Evolutionary conservation across 2,113 vertebrate genomes (phyloP), one percentile per base, ranked within the genome.

Genomic region (Turdus rufiventris): DNA sequence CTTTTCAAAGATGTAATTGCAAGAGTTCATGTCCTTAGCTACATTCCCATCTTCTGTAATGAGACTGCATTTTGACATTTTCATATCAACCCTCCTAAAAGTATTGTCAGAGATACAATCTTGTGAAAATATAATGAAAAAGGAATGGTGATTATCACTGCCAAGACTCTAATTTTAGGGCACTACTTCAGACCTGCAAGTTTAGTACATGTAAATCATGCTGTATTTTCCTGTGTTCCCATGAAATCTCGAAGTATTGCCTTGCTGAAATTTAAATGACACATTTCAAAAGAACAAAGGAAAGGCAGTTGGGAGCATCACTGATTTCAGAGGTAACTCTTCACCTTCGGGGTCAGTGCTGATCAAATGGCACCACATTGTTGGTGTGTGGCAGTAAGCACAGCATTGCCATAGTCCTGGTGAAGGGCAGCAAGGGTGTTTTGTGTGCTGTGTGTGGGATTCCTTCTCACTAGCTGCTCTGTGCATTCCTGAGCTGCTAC

Each of bases 101-200:
- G 7, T 83, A 83, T 65, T 87, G 70, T 88, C 26, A 4, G 48
- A 63, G 71, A 80, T 89, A 60, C 72, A 82, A 72, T 94, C 45
- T 79, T 78, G 56, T 75, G 53, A 82, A 61, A 75, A 57, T 58
- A 67, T 62, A 88, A 23, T 76, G 54, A 60, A 70, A 43, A 94
- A 74, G 34, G 71, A 84, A 42, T 77, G 47, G 63, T 90, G 67
- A 77, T 93, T 77, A 66, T 85, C 1, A 1, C 43, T 73, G 62
- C 51, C 47, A 92, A 50, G 42, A 70, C 63, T 19, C 80, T 89
- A 76, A 68, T 95, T 96, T 93, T 28, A 73, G 75, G 88, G 47
- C 56, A 60, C 28, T 1, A 5, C 56, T 91, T 83, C 54, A 85
- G 65, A 60, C 48, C 66, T 83, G n/a, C 47, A 70, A 12, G 25